These are phyloP conservation scores for Melinaea menophilus DNA, from an alignment of 2,888 invertebrate genomes.

Conservation along the genomic window DNA sequence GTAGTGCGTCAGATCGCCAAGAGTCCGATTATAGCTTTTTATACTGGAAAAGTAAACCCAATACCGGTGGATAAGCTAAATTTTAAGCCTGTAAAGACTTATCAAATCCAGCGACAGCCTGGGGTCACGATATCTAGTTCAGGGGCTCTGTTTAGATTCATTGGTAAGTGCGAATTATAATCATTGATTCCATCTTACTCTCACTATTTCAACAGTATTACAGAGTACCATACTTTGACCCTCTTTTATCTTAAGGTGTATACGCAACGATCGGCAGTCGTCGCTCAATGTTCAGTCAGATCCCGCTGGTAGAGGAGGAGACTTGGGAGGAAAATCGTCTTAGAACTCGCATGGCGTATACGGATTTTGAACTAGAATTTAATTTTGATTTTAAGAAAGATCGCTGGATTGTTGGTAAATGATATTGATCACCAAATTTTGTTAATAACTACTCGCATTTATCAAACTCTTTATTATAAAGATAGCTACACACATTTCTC, in stretches of 20 bases:
- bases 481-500: too few species aligned
- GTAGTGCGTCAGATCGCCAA: slow-evolving; percentile 36
- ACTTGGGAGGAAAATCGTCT: slow-evolving; percentile 36
- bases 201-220: too few species aligned
- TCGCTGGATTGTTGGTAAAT: slow-evolving; percentile 35
- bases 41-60: slow-evolving; percentile 58
- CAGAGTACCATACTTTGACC: too few species aligned
- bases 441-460: too few species aligned
- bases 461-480: too few species aligned
- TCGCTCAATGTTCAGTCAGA: slow-evolving; percentile 36
- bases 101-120: slow-evolving; percentile 20
- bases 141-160: slow-evolving; percentile 48
- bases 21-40: slow-evolving; percentile 51
- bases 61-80: slow-evolving; percentile 34
- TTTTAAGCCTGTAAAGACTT: slow-evolving; percentile 29
- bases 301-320: slow-evolving; percentile 47
- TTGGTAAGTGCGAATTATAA: slow-evolving; percentile 40
- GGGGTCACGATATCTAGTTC: slow-evolving; percentile 44
- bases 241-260: slow-evolving; percentile 39
- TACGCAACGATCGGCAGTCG: slow-evolving; percentile 39
- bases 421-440: too few species aligned
- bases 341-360: slow-evolving; percentile 50
- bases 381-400: slow-evolving; percentile 36
- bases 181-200: too few species aligned
- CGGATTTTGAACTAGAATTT: slow-evolving; percentile 55